These are phyloP conservation scores for Meloidogyne hapla DNA, from an alignment of 1,140 invertebrate species.

Conservation along the genomic window DNA sequence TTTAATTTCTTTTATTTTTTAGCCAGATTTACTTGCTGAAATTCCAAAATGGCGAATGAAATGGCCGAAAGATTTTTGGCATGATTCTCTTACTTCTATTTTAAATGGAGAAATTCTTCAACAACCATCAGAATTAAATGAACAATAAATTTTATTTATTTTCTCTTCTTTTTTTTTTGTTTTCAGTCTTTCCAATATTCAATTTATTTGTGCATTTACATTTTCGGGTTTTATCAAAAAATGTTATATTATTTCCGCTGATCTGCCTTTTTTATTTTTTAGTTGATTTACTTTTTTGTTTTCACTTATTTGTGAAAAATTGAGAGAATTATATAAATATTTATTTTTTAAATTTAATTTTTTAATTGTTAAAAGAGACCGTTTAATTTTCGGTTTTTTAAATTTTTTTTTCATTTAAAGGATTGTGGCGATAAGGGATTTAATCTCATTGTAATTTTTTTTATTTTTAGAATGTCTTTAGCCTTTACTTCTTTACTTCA, in stretches of 20 bases:
- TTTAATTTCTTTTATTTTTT: not conserved
- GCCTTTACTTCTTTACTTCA: not conserved
- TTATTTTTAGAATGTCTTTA: not conserved
- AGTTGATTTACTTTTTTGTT: not conserved
- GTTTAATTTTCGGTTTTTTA: too few relatives aligned
- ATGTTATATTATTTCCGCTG: not conserved
- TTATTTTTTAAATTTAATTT: not conserved
- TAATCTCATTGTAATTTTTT: too few relatives aligned
- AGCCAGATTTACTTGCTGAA: not conserved
- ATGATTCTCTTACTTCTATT: not conserved
- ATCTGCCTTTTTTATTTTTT: not conserved
- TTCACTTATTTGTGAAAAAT: not conserved
- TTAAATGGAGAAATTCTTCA: not conserved
- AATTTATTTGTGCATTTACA: constrained; percentile 6
- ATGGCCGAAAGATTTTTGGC: not conserved
- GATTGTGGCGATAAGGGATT: too few relatives aligned
- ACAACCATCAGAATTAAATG: not conserved
- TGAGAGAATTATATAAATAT: not conserved
- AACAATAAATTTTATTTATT: not conserved
- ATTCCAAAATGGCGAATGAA: constrained; percentile 3
- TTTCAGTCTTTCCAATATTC: not conserved
- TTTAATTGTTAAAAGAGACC: not conserved
- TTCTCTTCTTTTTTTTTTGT: too few relatives aligned
- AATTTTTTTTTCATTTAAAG: too few relatives aligned
- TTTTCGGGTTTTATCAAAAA: not conserved